Percentiles rank a stretch among this genome's conserved stretches.
These are phyloP conservation scores for Pluvianellus socialis DNA, from an alignment of 2,113 vertebrate genomes.

Conservation along the genomic window DNA sequence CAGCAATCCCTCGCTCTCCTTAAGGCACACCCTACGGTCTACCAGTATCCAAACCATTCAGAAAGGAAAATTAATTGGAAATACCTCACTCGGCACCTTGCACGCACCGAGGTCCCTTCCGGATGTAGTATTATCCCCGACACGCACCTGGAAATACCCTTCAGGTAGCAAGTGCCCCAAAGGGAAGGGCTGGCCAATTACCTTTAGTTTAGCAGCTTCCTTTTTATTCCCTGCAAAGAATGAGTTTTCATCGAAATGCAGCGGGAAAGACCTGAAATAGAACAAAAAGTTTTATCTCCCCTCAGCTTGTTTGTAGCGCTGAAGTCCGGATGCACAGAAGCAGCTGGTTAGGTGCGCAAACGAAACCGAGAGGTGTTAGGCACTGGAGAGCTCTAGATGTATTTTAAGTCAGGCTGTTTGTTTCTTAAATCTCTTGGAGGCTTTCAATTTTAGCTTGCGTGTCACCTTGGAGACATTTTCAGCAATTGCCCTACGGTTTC, in stretches of 20 bases:
- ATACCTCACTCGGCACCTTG: neutral
- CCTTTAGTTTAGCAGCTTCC: constrained; percentile 90
- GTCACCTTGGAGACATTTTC: neutral
- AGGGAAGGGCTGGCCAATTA: constrained; percentile 34
- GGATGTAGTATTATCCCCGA: neutral
- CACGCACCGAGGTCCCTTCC: neutral
- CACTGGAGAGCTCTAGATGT: neutral
- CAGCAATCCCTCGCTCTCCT: neutral
- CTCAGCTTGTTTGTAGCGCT: neutral
- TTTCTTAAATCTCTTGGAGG: neutral
- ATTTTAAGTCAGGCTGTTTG: neutral
- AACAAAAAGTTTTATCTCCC: neutral
- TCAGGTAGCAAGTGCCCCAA: neutral
- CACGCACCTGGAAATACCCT: neutral
- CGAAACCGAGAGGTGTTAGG: neutral
- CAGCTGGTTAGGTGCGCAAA: neutral
- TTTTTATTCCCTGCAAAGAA: constrained; percentile 88
- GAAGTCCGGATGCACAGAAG: neutral
- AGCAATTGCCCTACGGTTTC: neutral
- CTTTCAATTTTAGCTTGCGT: neutral
- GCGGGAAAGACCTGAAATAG: constrained; percentile 84
- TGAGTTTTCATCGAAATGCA: constrained; percentile 91
- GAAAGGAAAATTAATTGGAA: neutral
- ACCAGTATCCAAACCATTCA: neutral
- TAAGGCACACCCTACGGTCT: neutral